Evolutionary conservation across 53 echinoderm and acorn worm genomes (phyloP).

Genomic region (Pentamera pediparva): DNA sequence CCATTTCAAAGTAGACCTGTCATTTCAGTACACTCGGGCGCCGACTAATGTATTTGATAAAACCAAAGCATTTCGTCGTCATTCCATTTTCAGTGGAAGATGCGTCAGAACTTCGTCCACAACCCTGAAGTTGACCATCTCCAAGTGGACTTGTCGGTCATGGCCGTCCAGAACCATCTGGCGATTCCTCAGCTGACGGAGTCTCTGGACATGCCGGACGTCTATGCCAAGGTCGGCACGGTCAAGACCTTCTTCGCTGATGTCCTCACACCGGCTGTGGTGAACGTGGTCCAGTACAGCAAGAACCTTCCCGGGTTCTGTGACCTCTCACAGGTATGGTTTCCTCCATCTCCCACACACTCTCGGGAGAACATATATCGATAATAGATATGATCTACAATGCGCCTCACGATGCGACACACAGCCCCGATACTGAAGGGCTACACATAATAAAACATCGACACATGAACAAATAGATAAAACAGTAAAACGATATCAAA

Average conservation of each 20-base stretch:
- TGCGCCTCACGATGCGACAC: too few relatives aligned
- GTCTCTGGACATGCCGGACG: slow-evolving; percentile 45
- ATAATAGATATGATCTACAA: too few relatives aligned
- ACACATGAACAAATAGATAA: too few relatives aligned
- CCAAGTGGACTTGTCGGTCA: slow-evolving; percentile 61
- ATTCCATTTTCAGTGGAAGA: slow-evolving; percentile 45
- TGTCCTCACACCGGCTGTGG: slow-evolving; percentile 79
- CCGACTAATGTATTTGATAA: too few relatives aligned
- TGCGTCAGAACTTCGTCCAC: slow-evolving; percentile 64
- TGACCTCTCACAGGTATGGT: slow-evolving; percentile 69
- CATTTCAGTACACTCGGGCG: too few relatives aligned
- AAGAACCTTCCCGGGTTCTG: slow-evolving; percentile 88
- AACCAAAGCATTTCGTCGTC: too few relatives aligned
- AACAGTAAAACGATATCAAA: too few relatives aligned
- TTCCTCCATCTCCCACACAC: background rate
- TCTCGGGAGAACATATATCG: too few relatives aligned
- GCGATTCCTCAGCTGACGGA: slow-evolving; percentile 35
- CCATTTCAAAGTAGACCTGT: too few relatives aligned
- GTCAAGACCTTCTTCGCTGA: slow-evolving; percentile 84
- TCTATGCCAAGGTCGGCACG: slow-evolving; percentile 78
- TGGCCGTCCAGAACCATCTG: slow-evolving; percentile 52
- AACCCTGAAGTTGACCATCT: slow-evolving; percentile 39
- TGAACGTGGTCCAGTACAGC: slow-evolving; percentile 90
- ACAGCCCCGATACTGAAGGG: too few relatives aligned
- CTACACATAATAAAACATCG: too few relatives aligned